Evolutionary conservation across 2,888 invertebrate species (phyloP).

Genomic region (Branchinecta sandiegonensis): DNA sequence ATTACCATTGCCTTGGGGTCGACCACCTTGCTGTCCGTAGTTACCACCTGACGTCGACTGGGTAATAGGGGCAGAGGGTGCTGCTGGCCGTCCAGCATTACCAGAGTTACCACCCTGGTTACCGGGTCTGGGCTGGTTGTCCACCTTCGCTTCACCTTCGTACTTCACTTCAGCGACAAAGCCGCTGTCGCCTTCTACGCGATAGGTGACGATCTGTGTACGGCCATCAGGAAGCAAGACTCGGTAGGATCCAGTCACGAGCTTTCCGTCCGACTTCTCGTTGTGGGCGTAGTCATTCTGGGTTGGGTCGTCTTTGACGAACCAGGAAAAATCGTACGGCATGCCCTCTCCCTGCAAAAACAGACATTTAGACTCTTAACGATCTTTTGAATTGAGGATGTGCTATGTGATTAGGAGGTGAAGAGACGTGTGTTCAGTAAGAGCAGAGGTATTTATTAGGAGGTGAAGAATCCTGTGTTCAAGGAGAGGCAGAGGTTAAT

Average conservation of each 20-base stretch:
- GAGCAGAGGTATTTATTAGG: too few species aligned
- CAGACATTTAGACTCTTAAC: too few species aligned
- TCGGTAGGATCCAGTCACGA: slow-evolving; percentile 22
- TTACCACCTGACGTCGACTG: too few species aligned
- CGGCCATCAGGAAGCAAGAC: slow-evolving; percentile 24
- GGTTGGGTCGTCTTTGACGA: slow-evolving; percentile 22
- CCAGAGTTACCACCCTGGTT: not conserved
- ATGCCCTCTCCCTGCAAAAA: slow-evolving; percentile 17
- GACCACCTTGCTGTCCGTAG: too few species aligned
- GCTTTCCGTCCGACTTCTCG: slow-evolving; percentile 22
- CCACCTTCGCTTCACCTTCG: slow-evolving; percentile 21
- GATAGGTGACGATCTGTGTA: slow-evolving; percentile 24
- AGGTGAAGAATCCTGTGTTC: too few species aligned
- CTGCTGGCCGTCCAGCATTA: too few species aligned
- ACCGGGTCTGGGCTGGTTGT: not conserved
- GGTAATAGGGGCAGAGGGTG: too few species aligned
- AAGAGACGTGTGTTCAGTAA: too few species aligned
- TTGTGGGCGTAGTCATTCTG: slow-evolving; percentile 22
- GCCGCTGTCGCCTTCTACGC: slow-evolving; percentile 23
- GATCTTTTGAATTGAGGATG: too few species aligned
- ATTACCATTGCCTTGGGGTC: too few species aligned
- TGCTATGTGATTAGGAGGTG: too few species aligned
- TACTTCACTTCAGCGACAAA: slow-evolving; percentile 23
- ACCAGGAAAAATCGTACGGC: slow-evolving; percentile 22
- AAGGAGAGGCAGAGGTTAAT: too few species aligned